Evolutionary conservation across 2,113 vertebrate species (phyloP).

Genomic region (Lophura nycthemera): DNA sequence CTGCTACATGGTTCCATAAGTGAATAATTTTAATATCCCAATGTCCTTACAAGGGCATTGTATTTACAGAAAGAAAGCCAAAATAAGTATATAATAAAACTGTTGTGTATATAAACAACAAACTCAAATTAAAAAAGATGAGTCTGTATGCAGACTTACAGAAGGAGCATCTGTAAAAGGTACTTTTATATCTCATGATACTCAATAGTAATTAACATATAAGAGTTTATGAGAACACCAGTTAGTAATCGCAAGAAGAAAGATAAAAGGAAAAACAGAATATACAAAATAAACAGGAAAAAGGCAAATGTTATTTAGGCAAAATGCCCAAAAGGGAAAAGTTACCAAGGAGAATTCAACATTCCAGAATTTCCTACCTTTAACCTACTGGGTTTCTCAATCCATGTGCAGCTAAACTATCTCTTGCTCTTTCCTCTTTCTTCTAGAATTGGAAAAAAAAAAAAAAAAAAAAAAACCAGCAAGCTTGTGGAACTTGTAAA

Average conservation of each 20-base stretch:
- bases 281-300: background rate
- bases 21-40: background rate
- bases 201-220: background rate
- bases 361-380: background rate
- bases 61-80: background rate
- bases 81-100: background rate
- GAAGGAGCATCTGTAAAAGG: background rate
- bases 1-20: background rate
- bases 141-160: background rate
- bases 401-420: background rate
- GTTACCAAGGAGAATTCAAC: background rate
- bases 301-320: background rate
- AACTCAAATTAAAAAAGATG: background rate
- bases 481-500: background rate
- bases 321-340: background rate
- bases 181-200: background rate
- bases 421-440: background rate
- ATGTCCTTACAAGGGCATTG: background rate
- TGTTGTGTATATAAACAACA: background rate
- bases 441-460: background rate
- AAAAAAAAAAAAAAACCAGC: rapidly evolving
- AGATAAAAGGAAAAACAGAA: background rate
- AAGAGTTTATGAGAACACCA: background rate
- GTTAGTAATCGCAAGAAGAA: background rate
- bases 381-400: background rate